phyloP scores from a whole-genome alignment of 1,140 invertebrate genomes.

The Oreohelix idahoensis region DNA sequence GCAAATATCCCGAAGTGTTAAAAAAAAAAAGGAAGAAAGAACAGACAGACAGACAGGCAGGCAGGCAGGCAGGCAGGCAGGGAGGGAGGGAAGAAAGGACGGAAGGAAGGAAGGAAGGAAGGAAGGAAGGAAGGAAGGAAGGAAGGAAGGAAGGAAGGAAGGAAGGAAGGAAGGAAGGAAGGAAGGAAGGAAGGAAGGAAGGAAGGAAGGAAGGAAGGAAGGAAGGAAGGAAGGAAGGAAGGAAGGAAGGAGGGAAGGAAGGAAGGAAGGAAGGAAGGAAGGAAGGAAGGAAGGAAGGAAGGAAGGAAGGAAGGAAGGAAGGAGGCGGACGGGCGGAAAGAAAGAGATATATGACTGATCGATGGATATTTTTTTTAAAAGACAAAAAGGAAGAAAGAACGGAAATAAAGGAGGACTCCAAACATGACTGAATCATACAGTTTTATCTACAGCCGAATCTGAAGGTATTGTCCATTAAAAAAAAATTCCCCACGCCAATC shows the following conservation, averaged over 20 bases:
- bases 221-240: conserved; percentile 9
- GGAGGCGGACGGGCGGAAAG: no score
- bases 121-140: conserved; percentile 9
- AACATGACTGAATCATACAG: no score
- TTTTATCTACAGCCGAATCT: no score
- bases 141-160: conserved; percentile 2
- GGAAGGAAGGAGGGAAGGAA: conserved; percentile 8
- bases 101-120: conserved; percentile 1
- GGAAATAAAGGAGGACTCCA: no score
- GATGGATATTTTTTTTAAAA: not conserved
- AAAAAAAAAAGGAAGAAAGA: no score
- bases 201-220: conserved; percentile 9
- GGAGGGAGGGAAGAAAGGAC: no score
- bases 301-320: not conserved
- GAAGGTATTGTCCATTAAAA: no score
- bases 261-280: conserved; percentile 8
- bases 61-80: no score
- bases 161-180: no score
- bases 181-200: not conserved
- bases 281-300: not conserved
- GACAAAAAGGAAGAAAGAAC: not conserved
- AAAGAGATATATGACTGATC: conserved; percentile 6
- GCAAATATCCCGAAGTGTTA: no score
- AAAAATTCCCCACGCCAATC: no score
- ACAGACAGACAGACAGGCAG: no score